A percentile compares a stretch with the other conserved stretches of the same genome.
Conservation (phyloP, 2,113 vertebrate species). For the Channa argus region DNA sequence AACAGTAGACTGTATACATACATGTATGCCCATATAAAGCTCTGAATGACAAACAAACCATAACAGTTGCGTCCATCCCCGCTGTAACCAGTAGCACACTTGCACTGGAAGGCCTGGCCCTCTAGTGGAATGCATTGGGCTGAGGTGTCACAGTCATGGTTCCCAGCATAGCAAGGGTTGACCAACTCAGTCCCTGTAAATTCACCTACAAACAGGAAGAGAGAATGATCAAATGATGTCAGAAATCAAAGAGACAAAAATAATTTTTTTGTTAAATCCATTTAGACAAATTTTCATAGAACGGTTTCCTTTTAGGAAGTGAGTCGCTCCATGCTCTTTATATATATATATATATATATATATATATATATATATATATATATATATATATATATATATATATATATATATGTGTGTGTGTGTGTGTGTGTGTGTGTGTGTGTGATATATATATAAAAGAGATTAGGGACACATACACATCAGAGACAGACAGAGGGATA, state of each 20-base stretch:
- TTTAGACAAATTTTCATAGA: constrained; percentile 51
- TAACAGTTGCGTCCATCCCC: constrained; percentile 88
- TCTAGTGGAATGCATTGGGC: constrained; percentile 87
- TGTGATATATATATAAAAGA: constrained; percentile 72
- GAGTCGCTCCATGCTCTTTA: constrained; percentile 55
- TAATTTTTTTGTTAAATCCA: constrained; percentile 2
- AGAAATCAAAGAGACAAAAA: neutral
- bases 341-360: neutral
- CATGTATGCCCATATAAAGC: neutral
- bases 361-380: too few species aligned
- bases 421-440: too few species aligned
- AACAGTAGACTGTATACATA: neutral
- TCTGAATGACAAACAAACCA: constrained; percentile 73
- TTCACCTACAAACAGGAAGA: constrained; percentile 57
- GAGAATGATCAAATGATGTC: neutral
- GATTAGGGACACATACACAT: constrained; percentile 58
- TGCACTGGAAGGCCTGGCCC: constrained; percentile 84
- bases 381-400: too few species aligned
- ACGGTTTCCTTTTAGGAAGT: constrained; percentile 57
- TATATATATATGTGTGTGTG: too few species aligned
- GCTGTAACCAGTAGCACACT: constrained; percentile 88
- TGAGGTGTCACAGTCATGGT: constrained; percentile 86
- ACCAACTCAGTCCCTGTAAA: constrained; percentile 16
- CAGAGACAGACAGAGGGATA: constrained; percentile 45
- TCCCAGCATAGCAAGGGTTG: constrained; percentile 90